These are phyloP conservation scores for Cnemophilus loriae DNA, from an alignment of 2,113 vertebrate genomes.

Conservation along the genomic window DNA sequence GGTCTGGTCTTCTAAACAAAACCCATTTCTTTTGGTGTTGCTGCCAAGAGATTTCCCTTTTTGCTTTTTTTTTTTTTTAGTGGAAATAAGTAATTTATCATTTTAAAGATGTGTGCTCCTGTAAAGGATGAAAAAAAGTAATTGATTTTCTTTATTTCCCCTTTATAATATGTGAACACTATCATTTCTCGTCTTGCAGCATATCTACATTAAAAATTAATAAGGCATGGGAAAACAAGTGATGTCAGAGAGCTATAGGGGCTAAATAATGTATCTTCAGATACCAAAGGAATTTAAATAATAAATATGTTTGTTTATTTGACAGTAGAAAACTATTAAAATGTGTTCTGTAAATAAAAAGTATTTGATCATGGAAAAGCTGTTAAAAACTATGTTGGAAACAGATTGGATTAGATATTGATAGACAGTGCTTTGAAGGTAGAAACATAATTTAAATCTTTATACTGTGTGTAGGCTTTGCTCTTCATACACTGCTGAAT, in stretches of 20 bases:
- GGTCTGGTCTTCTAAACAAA: neutral
- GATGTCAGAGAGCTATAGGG: neutral
- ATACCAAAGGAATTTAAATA: neutral
- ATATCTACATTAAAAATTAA: neutral
- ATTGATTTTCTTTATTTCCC: neutral
- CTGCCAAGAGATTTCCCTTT: neutral
- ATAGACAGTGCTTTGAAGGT: neutral
- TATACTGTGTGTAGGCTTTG: neutral
- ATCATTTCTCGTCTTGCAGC: neutral
- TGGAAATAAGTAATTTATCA: neutral
- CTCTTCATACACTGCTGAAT: neutral
- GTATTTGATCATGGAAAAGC: neutral
- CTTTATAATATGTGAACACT: neutral
- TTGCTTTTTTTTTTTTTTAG: neutral
- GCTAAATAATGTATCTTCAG: neutral
- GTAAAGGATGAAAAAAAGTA: neutral
- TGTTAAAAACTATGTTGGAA: neutral
- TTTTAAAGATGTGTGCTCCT: neutral
- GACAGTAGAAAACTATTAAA: neutral
- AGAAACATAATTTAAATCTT: neutral
- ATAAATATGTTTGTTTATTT: neutral
- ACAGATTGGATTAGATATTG: neutral
- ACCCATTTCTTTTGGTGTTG: neutral
- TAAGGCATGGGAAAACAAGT: neutral
- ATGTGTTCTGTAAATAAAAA: neutral